Base-by-base conservation (phyloP, 1,140 invertebrate genomes). In the Littorina saxatilis region DNA sequence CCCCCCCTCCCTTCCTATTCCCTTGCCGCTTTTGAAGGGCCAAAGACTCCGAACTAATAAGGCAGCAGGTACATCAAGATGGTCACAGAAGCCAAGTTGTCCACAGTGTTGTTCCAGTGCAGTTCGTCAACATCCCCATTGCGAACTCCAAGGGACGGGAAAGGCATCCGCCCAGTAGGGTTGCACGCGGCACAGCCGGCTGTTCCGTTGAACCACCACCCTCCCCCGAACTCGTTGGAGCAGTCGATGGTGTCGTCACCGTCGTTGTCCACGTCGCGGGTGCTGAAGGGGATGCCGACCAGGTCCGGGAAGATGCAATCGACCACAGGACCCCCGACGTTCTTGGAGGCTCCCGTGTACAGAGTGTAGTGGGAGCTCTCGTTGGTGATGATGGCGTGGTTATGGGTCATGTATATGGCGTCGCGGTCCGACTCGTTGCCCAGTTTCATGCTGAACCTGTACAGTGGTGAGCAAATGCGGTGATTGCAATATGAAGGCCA, bases 161-260 rank as follows among this genome's bases (percentile, higher is more conserved):
- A 11, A 17, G n/a, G 20, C 11, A 76, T 15, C 2, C 43, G 74
- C 20, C 74, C 74, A 9, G 74, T 76, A 5, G 74, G 74, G 35
- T 76, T 76, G 35, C 74, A 52, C 50, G 61, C 27, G 5, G 77
- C n/a, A 27, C 77, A 79, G 35, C n/a, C 32, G 39, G 29, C 61
- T 5, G n/a, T 27, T 11, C 40, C 58, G 9, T 79, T 79, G 43
- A 47, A 79, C 77, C 77, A 79, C 77, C 77, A 79, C 20, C 77
- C 77, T 27, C 55, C 77, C 58, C 61, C 27, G 63, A 43, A 47
- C 39, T 29, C n/a, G 7, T 5, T 11, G 13, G 77, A 58, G 29
- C 77, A 79, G 27, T 43, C 17, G 11, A 40, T 5, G 37, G 2
- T n/a, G 37, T 58, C 32, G 63, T 79, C 43, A 15, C 35, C 58